Evolutionary conservation across 2,113 vertebrate species (phyloP), one percentile per base, ranked within the genome.

Genomic region (Heterochromis multidens): DNA sequence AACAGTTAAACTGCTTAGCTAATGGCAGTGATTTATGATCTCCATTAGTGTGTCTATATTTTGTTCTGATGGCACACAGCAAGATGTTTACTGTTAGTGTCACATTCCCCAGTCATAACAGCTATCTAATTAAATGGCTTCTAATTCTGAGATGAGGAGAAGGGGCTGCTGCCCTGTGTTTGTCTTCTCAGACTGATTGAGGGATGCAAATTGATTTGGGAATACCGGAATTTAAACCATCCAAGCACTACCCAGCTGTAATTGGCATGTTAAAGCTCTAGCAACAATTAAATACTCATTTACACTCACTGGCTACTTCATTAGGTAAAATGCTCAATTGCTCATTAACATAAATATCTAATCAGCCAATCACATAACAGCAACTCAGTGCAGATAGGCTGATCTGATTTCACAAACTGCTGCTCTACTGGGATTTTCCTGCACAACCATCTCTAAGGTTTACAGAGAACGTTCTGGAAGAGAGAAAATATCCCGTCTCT

Each of bases 161-260:
- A n/a, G 29, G 1, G 2, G 25, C 29, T 65, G 63, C 77, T 77
- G 74, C 84, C 62, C 74, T 86, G 56, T 91, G 80, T 84, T 78
- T 78, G 76, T 84, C 29, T 37, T 29, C 35, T 23, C 19, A 35
- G 65, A 54, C 77, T 83, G 56, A 80, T n/a, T 43, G 31, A 4
- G 61, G 72, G 58, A 25, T 82, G 77, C 56, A 85, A 87, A 87
- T 88, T 84, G 83, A 88, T 86, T 72, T 90, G 83, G 92, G 88
- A 91, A 89, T 88, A 83, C 49, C 21, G 61, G 83, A 89, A 90
- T 92, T 87, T 77, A 43, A 74, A 35, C 56, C 25, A 25, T 70
- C 33, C 1, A 3, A 59, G 31, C 52, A 19, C 57, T 23, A 21
- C 80, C 62, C 80, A 33, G 27, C 84, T 76, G 58, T 57, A 91